Percentiles rank a stretch among this genome's conserved stretches.
phyloP scores from a whole-genome alignment of 2,113 vertebrate species.

The Mixornis gularis region DNA sequence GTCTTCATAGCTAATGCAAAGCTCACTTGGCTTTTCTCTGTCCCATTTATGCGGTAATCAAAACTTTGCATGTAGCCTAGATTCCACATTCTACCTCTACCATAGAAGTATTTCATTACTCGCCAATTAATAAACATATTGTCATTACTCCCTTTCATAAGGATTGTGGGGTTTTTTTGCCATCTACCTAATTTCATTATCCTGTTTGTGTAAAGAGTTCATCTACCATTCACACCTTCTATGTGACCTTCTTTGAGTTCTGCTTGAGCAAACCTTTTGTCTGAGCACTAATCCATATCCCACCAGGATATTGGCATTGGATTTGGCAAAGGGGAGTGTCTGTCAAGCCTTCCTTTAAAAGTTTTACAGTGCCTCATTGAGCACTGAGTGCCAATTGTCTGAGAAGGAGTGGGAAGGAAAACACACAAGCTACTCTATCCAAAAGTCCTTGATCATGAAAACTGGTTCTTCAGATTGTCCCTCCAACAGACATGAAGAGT shows the following conservation, averaged over 20 bases:
- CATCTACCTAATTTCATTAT: neutral
- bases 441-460: neutral
- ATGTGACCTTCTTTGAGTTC: neutral
- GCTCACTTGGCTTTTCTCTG: neutral
- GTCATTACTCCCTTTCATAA: neutral
- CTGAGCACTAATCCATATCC: neutral
- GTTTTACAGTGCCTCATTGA: neutral
- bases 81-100: neutral
- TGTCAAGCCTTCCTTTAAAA: neutral
- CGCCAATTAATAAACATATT: neutral
- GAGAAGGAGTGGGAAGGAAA: neutral
- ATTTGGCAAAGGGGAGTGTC: neutral
- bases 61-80: neutral
- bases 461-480: neutral
- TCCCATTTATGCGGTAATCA: neutral
- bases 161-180: accelerated
- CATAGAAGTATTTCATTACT: neutral
- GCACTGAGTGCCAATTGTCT: neutral
- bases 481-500: neutral
- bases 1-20: neutral
- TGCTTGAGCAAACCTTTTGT: neutral
- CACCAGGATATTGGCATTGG: neutral
- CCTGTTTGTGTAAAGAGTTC: neutral
- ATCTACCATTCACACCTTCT: neutral
- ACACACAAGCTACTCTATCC: neutral